phyloP scores from a whole-genome alignment of 2,113 vertebrate genomes.

The Dascyllus trimaculatus region DNA sequence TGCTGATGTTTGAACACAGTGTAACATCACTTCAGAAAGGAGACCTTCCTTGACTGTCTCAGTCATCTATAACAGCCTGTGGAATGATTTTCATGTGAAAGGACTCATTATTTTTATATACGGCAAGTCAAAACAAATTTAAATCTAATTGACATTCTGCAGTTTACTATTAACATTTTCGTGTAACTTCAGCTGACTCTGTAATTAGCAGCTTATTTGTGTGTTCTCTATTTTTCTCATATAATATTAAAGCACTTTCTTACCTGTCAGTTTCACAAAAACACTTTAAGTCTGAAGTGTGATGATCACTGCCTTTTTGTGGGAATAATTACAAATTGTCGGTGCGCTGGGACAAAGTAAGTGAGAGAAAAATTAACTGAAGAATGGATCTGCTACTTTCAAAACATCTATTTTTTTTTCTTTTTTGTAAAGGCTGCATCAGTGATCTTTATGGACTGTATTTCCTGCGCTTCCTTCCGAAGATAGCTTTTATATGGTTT shows the following conservation, averaged over 20 bases:
- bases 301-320: neutral
- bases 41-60: too few relatives aligned
- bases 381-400: neutral
- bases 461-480: neutral
- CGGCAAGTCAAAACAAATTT: too few relatives aligned
- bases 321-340: neutral
- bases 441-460: neutral
- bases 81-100: too few relatives aligned
- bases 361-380: neutral
- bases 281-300: neutral
- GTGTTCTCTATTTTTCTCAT: neutral
- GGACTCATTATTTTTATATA: too few relatives aligned
- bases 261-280: neutral
- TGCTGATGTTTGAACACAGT: too few relatives aligned
- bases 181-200: too few relatives aligned
- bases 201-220: too few relatives aligned
- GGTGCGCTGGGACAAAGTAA: neutral
- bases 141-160: too few relatives aligned
- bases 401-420: neutral
- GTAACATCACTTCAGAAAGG: too few relatives aligned
- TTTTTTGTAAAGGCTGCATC: neutral
- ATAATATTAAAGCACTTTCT: neutral
- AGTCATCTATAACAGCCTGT: too few relatives aligned
- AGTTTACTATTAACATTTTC: too few relatives aligned
- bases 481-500: conserved; percentile 7